Evolutionary conservation across 2,888 invertebrate species (phyloP).

Genomic region (Phasia obesa): DNA sequence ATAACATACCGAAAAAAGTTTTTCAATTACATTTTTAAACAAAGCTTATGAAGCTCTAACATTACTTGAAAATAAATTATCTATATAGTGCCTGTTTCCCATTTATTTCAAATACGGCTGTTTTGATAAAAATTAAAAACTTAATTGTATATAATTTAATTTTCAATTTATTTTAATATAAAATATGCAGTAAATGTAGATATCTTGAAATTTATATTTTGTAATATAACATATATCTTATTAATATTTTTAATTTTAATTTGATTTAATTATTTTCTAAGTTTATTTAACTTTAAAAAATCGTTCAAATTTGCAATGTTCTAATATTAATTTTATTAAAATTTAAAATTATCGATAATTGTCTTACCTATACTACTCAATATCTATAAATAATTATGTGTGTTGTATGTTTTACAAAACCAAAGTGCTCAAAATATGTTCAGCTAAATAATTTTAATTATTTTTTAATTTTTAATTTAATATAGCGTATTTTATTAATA

Average conservation of each 20-base stretch:
- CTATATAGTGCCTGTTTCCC: slow-evolving; percentile 62
- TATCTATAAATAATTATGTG: slow-evolving; percentile 50
- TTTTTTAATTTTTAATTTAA: slow-evolving; percentile 53
- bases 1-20: neutral
- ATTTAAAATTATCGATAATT: slow-evolving; percentile 25
- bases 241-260: neutral
- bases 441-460: slow-evolving; percentile 49
- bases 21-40: neutral
- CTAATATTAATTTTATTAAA: neutral
- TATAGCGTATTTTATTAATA: slow-evolving; percentile 2
- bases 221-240: no score
- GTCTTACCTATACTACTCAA: slow-evolving; percentile 45
- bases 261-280: neutral
- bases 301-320: neutral
- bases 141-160: slow-evolving; percentile 54
- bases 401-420: slow-evolving; percentile 57
- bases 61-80: neutral
- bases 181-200: slow-evolving; percentile 7
- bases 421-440: slow-evolving; percentile 70
- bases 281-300: neutral
- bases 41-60: neutral
- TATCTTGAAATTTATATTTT: slow-evolving; percentile 10
- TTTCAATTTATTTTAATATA: no score
- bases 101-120: slow-evolving; percentile 30
- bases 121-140: slow-evolving; percentile 2